phyloP scores from a whole-genome alignment of 2,888 invertebrate genomes.

The Amphipyra tragopoginis region DNA sequence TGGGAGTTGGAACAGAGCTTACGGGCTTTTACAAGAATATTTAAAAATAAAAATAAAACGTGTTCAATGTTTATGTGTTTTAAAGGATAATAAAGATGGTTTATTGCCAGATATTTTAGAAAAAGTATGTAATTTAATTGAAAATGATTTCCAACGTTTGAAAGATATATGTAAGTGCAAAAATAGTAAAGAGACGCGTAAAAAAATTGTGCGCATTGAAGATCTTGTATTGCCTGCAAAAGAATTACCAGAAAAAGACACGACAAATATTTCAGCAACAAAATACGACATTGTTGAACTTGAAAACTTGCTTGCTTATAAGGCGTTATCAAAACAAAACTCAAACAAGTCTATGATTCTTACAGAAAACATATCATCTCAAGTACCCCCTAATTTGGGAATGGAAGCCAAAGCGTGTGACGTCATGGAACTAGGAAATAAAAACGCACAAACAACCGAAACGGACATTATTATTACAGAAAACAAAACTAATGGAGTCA shows the following conservation, averaged over 20 bases:
- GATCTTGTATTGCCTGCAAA: constrained; percentile 11
- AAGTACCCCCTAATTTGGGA: constrained; percentile 61
- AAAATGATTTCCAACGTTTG: constrained; percentile 81
- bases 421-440: constrained; percentile 51
- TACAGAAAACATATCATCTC: constrained; percentile 63
- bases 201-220: constrained; percentile 22
- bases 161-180: constrained; percentile 71
- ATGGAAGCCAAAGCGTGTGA: constrained; percentile 70
- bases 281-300: constrained; percentile 23
- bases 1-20: constrained; percentile 82
- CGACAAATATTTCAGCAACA: constrained; percentile 18
- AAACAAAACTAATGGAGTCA: constrained; percentile 44
- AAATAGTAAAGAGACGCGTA: constrained; percentile 33
- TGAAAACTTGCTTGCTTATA: constrained; percentile 1
- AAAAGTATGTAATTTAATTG: constrained; percentile 78
- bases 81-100: constrained; percentile 60
- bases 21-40: constrained; percentile 82
- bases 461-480: constrained; percentile 43
- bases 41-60: constrained; percentile 82
- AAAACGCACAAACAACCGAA: constrained; percentile 56
- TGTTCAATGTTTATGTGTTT: constrained; percentile 74
- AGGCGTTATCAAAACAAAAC: constrained; percentile 36
- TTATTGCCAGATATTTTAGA: constrained; percentile 73
- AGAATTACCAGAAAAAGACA: constrained; percentile 67
- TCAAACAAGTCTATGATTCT: constrained; percentile 50